phyloP scores from a whole-genome alignment of 2,888 invertebrate genomes.

The Amblyjoppa proteus region DNA sequence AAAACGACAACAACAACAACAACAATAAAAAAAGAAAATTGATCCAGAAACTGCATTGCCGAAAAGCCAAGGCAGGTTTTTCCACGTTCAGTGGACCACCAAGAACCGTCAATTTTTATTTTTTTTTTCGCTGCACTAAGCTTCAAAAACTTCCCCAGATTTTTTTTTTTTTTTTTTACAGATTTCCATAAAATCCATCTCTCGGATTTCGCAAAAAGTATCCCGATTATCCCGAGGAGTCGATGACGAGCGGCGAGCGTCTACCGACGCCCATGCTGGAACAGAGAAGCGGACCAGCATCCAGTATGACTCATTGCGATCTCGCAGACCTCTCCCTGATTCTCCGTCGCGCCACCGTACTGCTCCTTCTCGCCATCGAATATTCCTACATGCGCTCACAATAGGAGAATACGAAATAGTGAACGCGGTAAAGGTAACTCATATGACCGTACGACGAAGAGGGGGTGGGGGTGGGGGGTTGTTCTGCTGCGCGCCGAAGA shows the following conservation, averaged over 20 bases:
- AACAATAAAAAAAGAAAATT: no score
- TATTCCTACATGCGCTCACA: constrained; percentile 46
- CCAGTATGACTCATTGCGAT: constrained; percentile 60
- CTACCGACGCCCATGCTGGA: constrained; percentile 42
- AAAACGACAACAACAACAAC: no score
- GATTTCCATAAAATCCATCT: no score
- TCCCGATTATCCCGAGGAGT: neutral
- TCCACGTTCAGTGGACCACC: no score
- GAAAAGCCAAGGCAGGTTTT: no score
- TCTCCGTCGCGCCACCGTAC: constrained; percentile 21
- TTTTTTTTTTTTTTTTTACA: no score
- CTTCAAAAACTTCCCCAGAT: no score
- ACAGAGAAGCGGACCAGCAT: constrained; percentile 37
- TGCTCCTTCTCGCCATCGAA: constrained; percentile 4
- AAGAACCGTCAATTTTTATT: no score
- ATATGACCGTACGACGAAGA: constrained; percentile 65
- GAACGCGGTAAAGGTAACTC: constrained; percentile 80
- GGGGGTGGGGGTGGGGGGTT: constrained; percentile 38
- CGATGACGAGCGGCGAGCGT: constrained; percentile 21
- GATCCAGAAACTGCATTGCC: no score
- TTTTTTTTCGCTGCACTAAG: no score
- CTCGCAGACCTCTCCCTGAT: constrained; percentile 39
- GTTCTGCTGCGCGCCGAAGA: constrained; percentile 35
- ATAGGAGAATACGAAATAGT: constrained; percentile 70
- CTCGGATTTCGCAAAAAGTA: no score